These are phyloP conservation scores for Brenthis hecate DNA, from an alignment of 2,888 invertebrate species.

Conservation along the genomic window DNA sequence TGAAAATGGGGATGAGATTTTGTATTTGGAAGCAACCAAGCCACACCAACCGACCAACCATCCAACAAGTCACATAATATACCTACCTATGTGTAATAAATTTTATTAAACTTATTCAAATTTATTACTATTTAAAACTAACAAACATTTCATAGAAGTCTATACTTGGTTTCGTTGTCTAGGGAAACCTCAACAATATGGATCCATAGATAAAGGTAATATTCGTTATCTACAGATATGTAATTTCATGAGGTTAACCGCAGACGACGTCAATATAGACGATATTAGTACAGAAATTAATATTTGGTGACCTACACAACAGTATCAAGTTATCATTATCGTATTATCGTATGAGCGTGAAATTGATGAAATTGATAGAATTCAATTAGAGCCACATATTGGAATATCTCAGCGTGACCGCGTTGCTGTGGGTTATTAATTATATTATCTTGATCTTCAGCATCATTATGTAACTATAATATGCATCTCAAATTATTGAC, in stretches of 20 bases:
- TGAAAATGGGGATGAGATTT: no score
- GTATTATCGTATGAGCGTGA: slow-evolving; percentile 8
- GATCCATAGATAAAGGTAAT: no score
- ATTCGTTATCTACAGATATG: no score
- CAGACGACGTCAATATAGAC: background rate
- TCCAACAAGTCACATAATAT: no score
- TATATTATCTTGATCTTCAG: background rate
- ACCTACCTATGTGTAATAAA: no score
- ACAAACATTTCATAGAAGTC: no score
- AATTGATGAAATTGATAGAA: slow-evolving; percentile 22
- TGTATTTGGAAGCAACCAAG: no score
- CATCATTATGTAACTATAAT: background rate
- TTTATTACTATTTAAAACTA: no score
- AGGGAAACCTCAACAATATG: no score
- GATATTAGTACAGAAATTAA: slow-evolving; percentile 10
- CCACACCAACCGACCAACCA: no score
- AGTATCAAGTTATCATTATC: slow-evolving; percentile 2
- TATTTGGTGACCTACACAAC: slow-evolving; percentile 10
- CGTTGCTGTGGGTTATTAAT: slow-evolving; percentile 6
- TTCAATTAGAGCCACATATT: slow-evolving; percentile 22
- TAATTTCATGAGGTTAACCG: slow-evolving; percentile 6
- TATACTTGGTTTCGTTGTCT: no score
- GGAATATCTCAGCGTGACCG: slow-evolving; percentile 12
- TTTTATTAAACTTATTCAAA: no score
- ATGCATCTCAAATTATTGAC: background rate